A percentile compares a stretch with the other conserved stretches of the same genome.
Evolutionary conservation across 2,888 invertebrate genomes (phyloP).

Genomic region (Tiphia femorata): DNA sequence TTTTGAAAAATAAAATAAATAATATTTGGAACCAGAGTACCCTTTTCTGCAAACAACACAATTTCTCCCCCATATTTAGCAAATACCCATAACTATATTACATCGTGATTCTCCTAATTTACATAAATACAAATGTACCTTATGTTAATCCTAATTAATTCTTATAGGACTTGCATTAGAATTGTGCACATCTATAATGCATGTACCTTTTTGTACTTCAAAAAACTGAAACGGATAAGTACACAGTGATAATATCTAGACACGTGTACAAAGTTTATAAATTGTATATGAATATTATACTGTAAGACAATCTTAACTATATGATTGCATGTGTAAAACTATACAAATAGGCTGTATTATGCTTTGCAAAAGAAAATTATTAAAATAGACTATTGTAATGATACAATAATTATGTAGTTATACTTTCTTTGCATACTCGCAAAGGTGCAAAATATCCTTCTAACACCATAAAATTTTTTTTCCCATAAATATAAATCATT

Average conservation of each 20-base stretch:
- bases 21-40: too few species aligned
- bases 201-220: slow-evolving; percentile 10
- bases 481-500: background rate
- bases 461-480: slow-evolving; percentile 7
- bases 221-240: slow-evolving; percentile 9
- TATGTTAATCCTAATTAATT: too few species aligned
- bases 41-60: too few species aligned
- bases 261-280: background rate
- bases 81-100: too few species aligned
- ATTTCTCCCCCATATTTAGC: too few species aligned
- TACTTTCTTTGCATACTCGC: slow-evolving; percentile 13
- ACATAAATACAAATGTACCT: too few species aligned
- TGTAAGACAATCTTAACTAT: background rate
- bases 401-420: slow-evolving; percentile 22
- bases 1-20: too few species aligned
- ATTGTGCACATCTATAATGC: slow-evolving; percentile 29
- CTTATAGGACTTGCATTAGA: slow-evolving; percentile 12
- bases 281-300: background rate
- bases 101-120: too few species aligned
- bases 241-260: background rate
- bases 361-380: slow-evolving; percentile 15
- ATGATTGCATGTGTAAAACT: slow-evolving; percentile 19
- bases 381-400: slow-evolving; percentile 33
- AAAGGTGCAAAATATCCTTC: slow-evolving; percentile 36
- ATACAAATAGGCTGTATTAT: slow-evolving; percentile 25